Evolutionary conservation across 30 jellyfish, hydroid and myxozoan genomes (phyloP), one percentile per base, ranked within the genome.

Genomic region (Turritopsis rubra): DNA sequence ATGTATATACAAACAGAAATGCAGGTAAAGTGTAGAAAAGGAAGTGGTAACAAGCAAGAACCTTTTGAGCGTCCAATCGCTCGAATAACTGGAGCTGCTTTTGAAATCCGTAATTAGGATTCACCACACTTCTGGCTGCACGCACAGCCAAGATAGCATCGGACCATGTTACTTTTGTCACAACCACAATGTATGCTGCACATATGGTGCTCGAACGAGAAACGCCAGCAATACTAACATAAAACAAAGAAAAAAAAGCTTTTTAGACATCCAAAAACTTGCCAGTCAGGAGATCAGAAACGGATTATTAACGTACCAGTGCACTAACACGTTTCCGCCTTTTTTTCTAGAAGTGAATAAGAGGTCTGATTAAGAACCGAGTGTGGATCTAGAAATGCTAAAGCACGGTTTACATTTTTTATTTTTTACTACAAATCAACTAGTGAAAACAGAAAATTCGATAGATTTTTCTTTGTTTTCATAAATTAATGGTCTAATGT

Each of bases 141-240:
- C 95, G 81, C 22, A 84, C 83, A 1, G 85, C 94, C 25, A 71
- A 83, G 20, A 91, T 87, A 0, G 96, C 96, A 17, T 91, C 97
- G 18, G 73, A 54, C 97, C 97, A 91, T 31, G 89, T 87, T 72
- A 84, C n/a, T 25, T 85, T 84, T 1, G 96, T 79, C 9, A 84
- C 89, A 20, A 75, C 85, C 27, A 91, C 81, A 53, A 91, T 31
- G 72, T 91, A 91, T 8, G 97, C 97, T 18, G 95, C 91, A 52
- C 85, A 87, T 4, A 87, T 87, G 21, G 97, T 87, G 28, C 88
- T 8, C 9, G 97, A 91, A 26, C 97, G 88, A 1, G 97, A 91
- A 1, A 91, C 89, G 41, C 97, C 97, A 70, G 97, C 97, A 74
- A 91, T 91, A 65, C 97, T 91, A 87, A n/a, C n/a, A n/a, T n/a